Conservation (phyloP, 2,113 vertebrate species). For the Zosterops lateralis region DNA sequence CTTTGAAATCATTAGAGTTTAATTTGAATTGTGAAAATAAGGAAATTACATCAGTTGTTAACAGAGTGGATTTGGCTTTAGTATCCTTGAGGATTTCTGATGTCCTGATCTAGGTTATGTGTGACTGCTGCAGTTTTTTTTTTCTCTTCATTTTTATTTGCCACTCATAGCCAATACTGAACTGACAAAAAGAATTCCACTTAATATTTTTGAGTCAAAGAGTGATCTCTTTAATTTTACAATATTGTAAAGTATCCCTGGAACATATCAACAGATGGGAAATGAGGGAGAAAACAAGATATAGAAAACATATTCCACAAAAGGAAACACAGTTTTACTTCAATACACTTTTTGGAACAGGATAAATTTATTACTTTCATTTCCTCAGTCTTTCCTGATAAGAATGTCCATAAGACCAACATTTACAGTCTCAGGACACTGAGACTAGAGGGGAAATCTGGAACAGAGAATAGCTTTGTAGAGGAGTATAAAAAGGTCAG, state of each 20-base stretch:
- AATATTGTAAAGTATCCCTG: not conserved
- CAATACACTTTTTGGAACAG: not conserved
- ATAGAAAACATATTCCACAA: not conserved
- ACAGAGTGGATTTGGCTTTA: not conserved
- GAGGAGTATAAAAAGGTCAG: not conserved
- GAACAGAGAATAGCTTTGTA: not conserved
- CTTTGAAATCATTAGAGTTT: not conserved
- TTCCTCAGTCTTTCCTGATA: not conserved
- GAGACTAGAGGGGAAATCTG: not conserved
- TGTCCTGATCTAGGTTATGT: not conserved
- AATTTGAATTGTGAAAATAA: not conserved
- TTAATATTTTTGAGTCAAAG: not conserved
- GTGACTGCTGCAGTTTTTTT: not conserved
- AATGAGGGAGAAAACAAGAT: not conserved
- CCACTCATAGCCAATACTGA: not conserved
- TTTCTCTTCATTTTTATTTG: not conserved
- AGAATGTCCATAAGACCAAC: not conserved
- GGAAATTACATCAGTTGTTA: not conserved
- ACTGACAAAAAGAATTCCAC: not conserved
- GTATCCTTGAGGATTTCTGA: not conserved
- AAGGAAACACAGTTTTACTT: not conserved
- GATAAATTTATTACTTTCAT: not conserved
- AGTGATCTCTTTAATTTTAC: not conserved
- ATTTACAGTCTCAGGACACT: not conserved
- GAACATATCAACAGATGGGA: not conserved